A percentile compares a stretch with the other conserved stretches of the same genome.
Evolutionary conservation across 2,797 vertebrate species (phyloP).

Genomic region (Gambusia yucatana): DNA sequence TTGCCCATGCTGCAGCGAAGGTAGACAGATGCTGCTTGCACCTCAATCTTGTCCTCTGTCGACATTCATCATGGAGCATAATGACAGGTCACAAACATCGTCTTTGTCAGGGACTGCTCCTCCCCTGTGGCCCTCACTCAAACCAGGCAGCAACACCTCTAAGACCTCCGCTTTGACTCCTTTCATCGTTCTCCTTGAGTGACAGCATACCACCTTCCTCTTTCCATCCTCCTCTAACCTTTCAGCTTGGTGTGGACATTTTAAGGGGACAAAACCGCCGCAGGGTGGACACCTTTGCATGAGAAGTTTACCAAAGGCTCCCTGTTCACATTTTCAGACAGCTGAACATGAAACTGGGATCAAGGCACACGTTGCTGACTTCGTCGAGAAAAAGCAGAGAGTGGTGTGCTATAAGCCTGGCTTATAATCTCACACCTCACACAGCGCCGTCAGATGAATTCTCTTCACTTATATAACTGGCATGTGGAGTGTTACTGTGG

Average conservation of each 20-base stretch:
- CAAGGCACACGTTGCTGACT: constrained; percentile 35
- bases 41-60: constrained; percentile 9
- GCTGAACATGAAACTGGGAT: constrained; percentile 41
- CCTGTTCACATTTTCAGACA: constrained; percentile 41
- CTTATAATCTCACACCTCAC: constrained; percentile 68
- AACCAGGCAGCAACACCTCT: constrained; percentile 40
- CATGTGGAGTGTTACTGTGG: constrained; percentile 41
- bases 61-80: constrained; percentile 43
- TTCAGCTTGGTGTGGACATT: constrained; percentile 45
- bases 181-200: constrained; percentile 44
- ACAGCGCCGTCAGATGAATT: constrained; percentile 48
- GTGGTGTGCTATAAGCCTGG: constrained; percentile 42
- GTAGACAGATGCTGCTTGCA: constrained; percentile 26
- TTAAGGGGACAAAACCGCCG: constrained; percentile 50
- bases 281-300: constrained; percentile 36
- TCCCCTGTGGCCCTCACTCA: constrained; percentile 53
- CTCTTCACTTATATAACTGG: constrained; percentile 66
- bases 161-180: constrained; percentile 44
- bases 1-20: constrained; percentile 25
- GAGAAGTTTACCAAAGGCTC: constrained; percentile 27
- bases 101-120: constrained; percentile 48
- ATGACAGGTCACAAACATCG: constrained; percentile 54
- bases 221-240: constrained; percentile 37
- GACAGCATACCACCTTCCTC: constrained; percentile 22
- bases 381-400: constrained; percentile 29